Evolutionary conservation across 1,140 invertebrate genomes (phyloP).

Genomic region (Akabosia matsudoensis): DNA sequence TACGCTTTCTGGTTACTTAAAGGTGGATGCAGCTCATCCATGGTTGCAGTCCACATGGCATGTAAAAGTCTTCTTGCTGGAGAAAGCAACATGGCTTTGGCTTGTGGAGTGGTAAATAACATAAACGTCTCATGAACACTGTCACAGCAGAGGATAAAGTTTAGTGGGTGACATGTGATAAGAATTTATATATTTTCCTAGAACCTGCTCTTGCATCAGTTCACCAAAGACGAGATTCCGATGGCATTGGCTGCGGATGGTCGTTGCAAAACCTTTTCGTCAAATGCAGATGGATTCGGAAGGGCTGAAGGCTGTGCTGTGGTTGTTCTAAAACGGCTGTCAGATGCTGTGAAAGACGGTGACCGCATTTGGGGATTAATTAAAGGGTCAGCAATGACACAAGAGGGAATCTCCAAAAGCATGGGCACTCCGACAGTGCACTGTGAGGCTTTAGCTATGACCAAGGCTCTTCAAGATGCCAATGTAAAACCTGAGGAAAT

Average conservation of each 20-base stretch:
- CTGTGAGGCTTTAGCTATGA: slow-evolving; percentile 2
- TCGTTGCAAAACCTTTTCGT: background rate
- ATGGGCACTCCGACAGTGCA: slow-evolving; percentile 21
- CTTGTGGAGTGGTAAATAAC: background rate
- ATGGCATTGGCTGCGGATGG: background rate
- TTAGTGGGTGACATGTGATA: too few relatives aligned
- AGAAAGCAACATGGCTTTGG: background rate
- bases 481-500: background rate
- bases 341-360: background rate
- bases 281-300: background rate
- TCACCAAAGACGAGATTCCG: background rate
- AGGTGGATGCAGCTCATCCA: background rate
- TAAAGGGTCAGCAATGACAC: background rate
- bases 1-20: too few relatives aligned
- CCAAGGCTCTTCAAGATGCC: background rate
- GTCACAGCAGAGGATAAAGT: too few relatives aligned
- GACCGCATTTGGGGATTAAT: background rate
- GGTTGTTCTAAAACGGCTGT: slow-evolving; percentile 1
- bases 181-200: too few relatives aligned
- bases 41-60: background rate
- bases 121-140: too few relatives aligned
- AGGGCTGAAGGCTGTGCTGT: background rate
- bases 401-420: background rate
- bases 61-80: background rate
- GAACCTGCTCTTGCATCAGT: slow-evolving; percentile 32